Evolutionary conservation across 2,888 invertebrate genomes (phyloP).

Genomic region (Diarsia brunnea): DNA sequence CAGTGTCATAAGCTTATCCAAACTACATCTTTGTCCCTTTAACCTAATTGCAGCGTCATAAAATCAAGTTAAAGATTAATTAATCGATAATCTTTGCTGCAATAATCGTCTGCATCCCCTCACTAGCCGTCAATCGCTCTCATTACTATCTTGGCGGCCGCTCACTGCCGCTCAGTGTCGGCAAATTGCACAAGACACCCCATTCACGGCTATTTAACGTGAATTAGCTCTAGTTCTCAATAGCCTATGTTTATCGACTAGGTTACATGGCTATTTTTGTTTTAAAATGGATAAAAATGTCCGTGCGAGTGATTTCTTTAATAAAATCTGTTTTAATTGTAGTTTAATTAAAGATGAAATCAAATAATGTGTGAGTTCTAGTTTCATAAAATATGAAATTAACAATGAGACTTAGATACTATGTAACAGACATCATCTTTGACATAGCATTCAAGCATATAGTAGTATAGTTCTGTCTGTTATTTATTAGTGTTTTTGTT

Average conservation of each 20-base stretch:
- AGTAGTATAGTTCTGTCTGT: no score
- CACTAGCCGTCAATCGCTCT: conserved; percentile 76
- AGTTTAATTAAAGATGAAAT: background rate
- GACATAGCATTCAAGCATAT: no score
- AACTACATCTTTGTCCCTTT: conserved; percentile 25
- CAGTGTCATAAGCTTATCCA: conserved; percentile 39
- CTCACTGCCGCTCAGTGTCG: conserved; percentile 69
- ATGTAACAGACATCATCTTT: no score
- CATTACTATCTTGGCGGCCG: conserved; percentile 69
- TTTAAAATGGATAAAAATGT: conserved; percentile 25
- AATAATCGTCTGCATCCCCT: conserved; percentile 57
- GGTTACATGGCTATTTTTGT: conserved; percentile 62
- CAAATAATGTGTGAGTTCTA: background rate
- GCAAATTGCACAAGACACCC: conserved; percentile 83
- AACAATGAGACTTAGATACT: no score
- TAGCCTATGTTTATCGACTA: conserved; percentile 73
- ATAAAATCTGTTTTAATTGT: background rate
- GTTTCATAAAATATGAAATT: no score
- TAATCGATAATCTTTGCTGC: conserved; percentile 59
- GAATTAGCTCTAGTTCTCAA: conserved; percentile 80
- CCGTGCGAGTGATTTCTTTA: background rate
- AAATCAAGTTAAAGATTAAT: conserved; percentile 51
- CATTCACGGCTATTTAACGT: conserved; percentile 84
- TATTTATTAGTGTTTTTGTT: no score
- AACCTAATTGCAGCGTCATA: conserved; percentile 53